Base-by-base conservation (phyloP, 2,113 vertebrate genomes). In the Anolis sagrei region DNA sequence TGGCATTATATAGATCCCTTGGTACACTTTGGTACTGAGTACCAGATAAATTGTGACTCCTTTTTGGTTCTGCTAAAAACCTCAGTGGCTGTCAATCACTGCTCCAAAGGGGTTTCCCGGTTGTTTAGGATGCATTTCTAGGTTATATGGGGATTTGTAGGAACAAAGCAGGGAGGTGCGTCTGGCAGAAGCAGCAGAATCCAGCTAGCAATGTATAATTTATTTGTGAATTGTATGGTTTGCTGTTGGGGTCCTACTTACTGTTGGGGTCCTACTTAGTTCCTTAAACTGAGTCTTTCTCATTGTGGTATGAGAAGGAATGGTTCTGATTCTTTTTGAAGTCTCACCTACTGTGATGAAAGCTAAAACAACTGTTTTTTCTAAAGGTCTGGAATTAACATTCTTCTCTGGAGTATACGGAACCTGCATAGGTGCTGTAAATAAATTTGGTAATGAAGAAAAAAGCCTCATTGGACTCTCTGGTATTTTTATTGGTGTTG, bases 361-460 rank as follows among this genome's bases (percentile, higher is more conserved):
- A 39, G 8, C 25, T 32, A 34, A 51, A 39, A 7, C 36, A 32
- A 2, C 87, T 81, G 72, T 58, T 92, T 85, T 16, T 2, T 81
- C 87, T 51, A 9, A 93, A 99, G 99, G 99, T 68, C 75, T 99
- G 95, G 98, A 98, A 86, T 95, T 99, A 79, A 99, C 99, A 0
- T 99, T 99, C 93, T 99, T 98, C 94, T 98, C 98, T 85, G 98
- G 98, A 7, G 98, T 99, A 2, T 99, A 99, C 21, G 99, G 98
- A 73, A 99, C 99, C 0, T 99, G 97, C 51, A 97, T 99, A 66
- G 99, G 98, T 3, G 97, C 99, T 83, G 97, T 98, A 94, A 98
- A 97, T 2, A 92, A 80, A 0, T 99, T 99, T 86, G 99, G 98
- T 58, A 84, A 92, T 0, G 97, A 98, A 34, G 98, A 98, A 54